phyloP scores from a whole-genome alignment of 2,797 vertebrate genomes.

The Phrynocephalus vlangalii region DNA sequence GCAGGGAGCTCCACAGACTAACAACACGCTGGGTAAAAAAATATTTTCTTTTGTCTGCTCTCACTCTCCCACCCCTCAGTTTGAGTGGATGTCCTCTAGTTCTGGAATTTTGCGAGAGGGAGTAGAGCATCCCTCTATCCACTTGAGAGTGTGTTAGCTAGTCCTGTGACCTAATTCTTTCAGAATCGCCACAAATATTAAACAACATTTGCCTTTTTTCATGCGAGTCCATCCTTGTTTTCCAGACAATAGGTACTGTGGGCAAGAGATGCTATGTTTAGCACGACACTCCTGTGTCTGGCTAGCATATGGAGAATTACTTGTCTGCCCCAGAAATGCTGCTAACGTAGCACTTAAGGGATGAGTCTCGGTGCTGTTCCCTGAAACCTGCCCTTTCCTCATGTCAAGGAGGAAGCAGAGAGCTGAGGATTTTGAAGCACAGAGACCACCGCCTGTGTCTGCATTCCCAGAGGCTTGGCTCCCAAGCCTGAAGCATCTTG shows the following conservation, averaged over 20 bases:
- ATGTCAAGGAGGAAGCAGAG: rapidly evolving
- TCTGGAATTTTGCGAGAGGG: too few species aligned
- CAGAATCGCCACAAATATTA: not conserved
- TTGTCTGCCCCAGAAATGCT: too few species aligned
- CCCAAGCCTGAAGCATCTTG: constrained; percentile 55
- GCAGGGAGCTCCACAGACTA: too few species aligned
- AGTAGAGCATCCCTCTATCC: too few species aligned
- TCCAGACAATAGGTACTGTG: rapidly evolving
- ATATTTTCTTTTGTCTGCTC: too few species aligned
- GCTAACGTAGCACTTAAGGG: not conserved
- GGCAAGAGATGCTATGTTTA: not conserved
- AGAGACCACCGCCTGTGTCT: constrained; percentile 24
- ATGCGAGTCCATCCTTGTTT: not conserved
- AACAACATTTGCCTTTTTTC: not conserved
- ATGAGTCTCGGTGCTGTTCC: not conserved
- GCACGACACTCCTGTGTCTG: constrained; percentile 10
- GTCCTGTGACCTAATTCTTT: not conserved
- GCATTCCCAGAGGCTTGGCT: constrained; percentile 52
- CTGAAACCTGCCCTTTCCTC: not conserved
- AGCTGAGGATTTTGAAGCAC: rapidly evolving
- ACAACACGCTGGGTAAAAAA: too few species aligned
- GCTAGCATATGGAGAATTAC: rapidly evolving
- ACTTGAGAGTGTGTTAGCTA: not conserved
- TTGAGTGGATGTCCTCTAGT: too few species aligned
- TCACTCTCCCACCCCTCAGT: too few species aligned